These are phyloP conservation scores for Synanthedon formicaeformis DNA, from an alignment of 2,888 invertebrate genomes.

Conservation along the genomic window DNA sequence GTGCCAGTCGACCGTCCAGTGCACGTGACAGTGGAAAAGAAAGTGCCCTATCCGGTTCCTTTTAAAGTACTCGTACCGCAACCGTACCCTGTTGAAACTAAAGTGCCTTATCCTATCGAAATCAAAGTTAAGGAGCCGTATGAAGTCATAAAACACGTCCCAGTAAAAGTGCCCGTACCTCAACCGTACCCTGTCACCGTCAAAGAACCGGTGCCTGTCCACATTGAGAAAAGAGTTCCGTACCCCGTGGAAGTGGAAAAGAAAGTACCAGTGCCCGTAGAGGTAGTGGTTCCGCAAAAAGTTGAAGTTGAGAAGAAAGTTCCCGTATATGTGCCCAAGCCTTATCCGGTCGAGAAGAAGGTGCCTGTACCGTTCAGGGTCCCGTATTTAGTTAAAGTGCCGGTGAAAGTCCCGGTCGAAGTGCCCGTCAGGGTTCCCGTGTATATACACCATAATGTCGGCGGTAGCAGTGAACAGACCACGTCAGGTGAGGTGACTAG, in stretches of 20 bases:
- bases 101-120: conserved; percentile 62
- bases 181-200: conserved; percentile 68
- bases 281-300: conserved; percentile 13
- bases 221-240: conserved; percentile 55
- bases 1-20: conserved; percentile 44
- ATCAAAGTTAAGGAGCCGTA: conserved; percentile 56
- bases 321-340: conserved; percentile 31
- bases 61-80: conserved; percentile 55
- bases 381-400: conserved; percentile 32
- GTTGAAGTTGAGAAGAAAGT: conserved; percentile 51
- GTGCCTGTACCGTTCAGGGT: conserved; percentile 45
- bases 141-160: conserved; percentile 54
- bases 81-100: conserved; percentile 66
- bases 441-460: conserved; percentile 38
- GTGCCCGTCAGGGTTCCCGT: conserved; percentile 45
- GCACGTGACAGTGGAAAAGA: conserved; percentile 50
- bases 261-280: conserved; percentile 40
- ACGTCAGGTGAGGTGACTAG: conserved; percentile 12
- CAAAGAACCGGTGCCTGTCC: conserved; percentile 62
- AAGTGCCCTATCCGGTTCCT: conserved; percentile 52
- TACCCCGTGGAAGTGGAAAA: conserved; percentile 62
- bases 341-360: conserved; percentile 46
- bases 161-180: conserved; percentile 46
- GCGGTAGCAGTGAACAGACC: conserved; percentile 15
- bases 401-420: conserved; percentile 32